These are phyloP conservation scores for Sarcophaga peregrina DNA, from an alignment of 1,140 invertebrate genomes.

Conservation along the genomic window DNA sequence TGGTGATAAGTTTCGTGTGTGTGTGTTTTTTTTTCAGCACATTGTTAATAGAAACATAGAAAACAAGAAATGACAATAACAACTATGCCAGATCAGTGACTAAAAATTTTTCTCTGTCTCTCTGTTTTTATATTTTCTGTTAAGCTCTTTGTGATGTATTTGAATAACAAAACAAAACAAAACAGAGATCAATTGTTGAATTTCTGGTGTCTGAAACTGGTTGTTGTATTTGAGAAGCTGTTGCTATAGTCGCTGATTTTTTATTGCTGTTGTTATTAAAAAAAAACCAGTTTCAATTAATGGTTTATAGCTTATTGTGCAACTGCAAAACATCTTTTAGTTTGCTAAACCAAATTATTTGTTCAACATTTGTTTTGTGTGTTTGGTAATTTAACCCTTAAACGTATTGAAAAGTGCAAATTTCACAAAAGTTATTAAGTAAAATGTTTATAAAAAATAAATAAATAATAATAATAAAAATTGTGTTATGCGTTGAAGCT, in stretches of 20 bases:
- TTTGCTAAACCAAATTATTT: neutral
- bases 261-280: neutral
- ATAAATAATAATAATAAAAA: too few relatives aligned
- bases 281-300: slow-evolving; percentile 29
- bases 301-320: slow-evolving; percentile 33
- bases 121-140: neutral
- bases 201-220: slow-evolving; percentile 21
- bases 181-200: neutral
- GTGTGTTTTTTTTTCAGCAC: neutral
- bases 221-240: neutral
- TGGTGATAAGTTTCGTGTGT: neutral
- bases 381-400: too few relatives aligned
- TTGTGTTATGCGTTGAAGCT: too few relatives aligned
- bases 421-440: too few relatives aligned
- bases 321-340: slow-evolving; percentile 23
- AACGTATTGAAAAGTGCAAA: too few relatives aligned
- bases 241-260: neutral
- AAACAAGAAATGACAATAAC: neutral
- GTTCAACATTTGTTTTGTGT: too few relatives aligned
- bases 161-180: slow-evolving; percentile 8
- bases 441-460: too few relatives aligned
- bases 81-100: slow-evolving; percentile 9
- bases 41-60: neutral
- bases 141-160: slow-evolving; percentile 1
- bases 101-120: neutral